Conservation (phyloP, 1,140 invertebrate genomes). For the Trichonephila clavipes region DNA sequence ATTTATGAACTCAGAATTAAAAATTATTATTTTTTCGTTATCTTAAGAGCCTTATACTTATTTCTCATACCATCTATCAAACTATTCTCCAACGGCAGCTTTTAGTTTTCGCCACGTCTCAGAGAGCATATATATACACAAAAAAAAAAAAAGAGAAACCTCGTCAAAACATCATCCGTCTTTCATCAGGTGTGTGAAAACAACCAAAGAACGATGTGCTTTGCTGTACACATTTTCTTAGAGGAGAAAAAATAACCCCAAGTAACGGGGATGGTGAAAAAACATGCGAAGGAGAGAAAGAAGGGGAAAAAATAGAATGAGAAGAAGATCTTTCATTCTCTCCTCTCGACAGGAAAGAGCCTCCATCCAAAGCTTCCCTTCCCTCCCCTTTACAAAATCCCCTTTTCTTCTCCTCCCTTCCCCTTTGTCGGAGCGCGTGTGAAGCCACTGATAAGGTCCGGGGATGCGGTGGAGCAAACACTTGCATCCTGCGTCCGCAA, state of each 20-base stretch:
- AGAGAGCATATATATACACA: background rate
- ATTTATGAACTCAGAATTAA: background rate
- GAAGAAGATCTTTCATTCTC: constrained; percentile 20
- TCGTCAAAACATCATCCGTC: constrained; percentile 63
- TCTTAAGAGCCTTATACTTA: background rate
- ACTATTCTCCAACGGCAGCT: background rate
- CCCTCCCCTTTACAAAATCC: constrained; percentile 35
- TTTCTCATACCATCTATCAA: background rate
- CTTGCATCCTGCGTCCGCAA: constrained; percentile 56
- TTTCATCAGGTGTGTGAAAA: constrained; percentile 70
- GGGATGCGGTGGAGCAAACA: constrained; percentile 71
- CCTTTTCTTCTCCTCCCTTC: background rate
- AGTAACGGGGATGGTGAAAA: background rate
- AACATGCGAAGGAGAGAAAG: background rate
- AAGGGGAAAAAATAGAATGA: background rate
- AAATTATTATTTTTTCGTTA: background rate
- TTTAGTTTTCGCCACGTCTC: background rate
- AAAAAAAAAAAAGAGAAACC: constrained; percentile 25
- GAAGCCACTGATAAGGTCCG: constrained; percentile 71
- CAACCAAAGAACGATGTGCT: constrained; percentile 34
- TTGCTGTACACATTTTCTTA: constrained; percentile 27
- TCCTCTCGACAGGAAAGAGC: constrained; percentile 61
- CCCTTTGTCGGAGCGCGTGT: constrained; percentile 59
- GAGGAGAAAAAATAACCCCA: background rate
- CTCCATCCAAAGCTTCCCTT: constrained; percentile 6